Conservation (phyloP, 1,140 invertebrate genomes). For the Drosophila novamexicana region DNA sequence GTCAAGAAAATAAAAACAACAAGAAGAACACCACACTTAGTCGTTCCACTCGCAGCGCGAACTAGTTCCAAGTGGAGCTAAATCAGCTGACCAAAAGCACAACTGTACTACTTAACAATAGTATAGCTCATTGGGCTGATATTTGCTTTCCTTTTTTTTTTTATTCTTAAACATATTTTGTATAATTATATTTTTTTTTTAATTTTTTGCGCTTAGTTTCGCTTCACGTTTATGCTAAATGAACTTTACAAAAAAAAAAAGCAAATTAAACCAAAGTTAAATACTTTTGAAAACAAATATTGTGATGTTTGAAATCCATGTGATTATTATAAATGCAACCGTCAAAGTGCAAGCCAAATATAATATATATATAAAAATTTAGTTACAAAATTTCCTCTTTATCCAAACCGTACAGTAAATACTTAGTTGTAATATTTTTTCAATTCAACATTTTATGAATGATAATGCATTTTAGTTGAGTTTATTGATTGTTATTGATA, state of each 20-base stretch:
- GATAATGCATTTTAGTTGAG: slow-evolving; percentile 77
- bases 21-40: slow-evolving; percentile 5
- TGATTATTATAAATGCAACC: slow-evolving; percentile 62
- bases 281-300: slow-evolving; percentile 54
- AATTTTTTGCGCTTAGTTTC: slow-evolving; percentile 64
- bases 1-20: background rate
- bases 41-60: slow-evolving; percentile 6
- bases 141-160: slow-evolving; percentile 18
- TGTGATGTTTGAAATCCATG: slow-evolving; percentile 65
- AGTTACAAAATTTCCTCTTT: slow-evolving; percentile 85
- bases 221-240: slow-evolving; percentile 67
- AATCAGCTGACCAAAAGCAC: slow-evolving; percentile 1
- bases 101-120: background rate
- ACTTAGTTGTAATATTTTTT: slow-evolving; percentile 83
- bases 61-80: slow-evolving; percentile 12
- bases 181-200: slow-evolving; percentile 5
- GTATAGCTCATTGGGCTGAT: slow-evolving; percentile 18
- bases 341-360: slow-evolving; percentile 79
- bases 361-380: slow-evolving; percentile 56
- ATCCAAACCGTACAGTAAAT: slow-evolving; percentile 81
- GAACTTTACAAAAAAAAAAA: slow-evolving; percentile 34
- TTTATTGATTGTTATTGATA: slow-evolving; percentile 75
- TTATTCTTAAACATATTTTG: slow-evolving; percentile 10
- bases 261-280: background rate
- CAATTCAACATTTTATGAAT: slow-evolving; percentile 80